These are phyloP conservation scores for Montipora capitata DNA, from an alignment of 92 coral and sea anemone species.

Conservation along the genomic window DNA sequence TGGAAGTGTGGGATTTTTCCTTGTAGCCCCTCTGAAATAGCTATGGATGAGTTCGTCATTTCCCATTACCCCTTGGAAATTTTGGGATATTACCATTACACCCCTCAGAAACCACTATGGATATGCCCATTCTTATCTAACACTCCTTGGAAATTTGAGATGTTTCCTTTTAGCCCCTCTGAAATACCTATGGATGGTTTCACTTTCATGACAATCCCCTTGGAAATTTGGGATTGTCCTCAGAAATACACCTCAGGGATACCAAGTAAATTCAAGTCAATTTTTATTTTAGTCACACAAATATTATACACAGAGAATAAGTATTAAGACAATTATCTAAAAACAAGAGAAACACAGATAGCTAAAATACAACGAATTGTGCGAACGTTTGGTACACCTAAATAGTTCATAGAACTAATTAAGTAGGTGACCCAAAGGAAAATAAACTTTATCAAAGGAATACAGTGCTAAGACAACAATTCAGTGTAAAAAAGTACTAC, in stretches of 20 bases:
- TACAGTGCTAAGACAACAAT: too few species aligned
- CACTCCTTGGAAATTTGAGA: neutral
- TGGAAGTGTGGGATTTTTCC: neutral
- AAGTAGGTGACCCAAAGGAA: too few species aligned
- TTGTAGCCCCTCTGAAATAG: constrained; percentile 6
- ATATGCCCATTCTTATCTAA: constrained; percentile 8
- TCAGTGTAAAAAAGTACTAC: too few species aligned
- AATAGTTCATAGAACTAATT: too few species aligned
- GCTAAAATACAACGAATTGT: too few species aligned
- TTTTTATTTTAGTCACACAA: too few species aligned
- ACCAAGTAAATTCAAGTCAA: too few species aligned
- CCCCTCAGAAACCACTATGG: constrained; percentile 12
- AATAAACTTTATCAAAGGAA: too few species aligned
- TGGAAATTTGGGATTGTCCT: constrained; percentile 1
- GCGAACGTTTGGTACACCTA: neutral
- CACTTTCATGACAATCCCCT: neutral
- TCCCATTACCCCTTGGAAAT: constrained; percentile 10
- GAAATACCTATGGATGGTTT: constrained; percentile 2
- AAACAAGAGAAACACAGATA: too few species aligned
- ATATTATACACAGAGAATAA: too few species aligned
- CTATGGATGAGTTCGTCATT: constrained; percentile 23
- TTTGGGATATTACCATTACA: neutral
- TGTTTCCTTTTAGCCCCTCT: constrained; percentile 1
- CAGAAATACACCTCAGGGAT: neutral
- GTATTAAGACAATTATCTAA: too few species aligned